Percentiles rank a stretch among this genome's conserved stretches.
These are phyloP conservation scores for Meandrusa payeni DNA, from an alignment of 2,888 invertebrate genomes.

Conservation along the genomic window DNA sequence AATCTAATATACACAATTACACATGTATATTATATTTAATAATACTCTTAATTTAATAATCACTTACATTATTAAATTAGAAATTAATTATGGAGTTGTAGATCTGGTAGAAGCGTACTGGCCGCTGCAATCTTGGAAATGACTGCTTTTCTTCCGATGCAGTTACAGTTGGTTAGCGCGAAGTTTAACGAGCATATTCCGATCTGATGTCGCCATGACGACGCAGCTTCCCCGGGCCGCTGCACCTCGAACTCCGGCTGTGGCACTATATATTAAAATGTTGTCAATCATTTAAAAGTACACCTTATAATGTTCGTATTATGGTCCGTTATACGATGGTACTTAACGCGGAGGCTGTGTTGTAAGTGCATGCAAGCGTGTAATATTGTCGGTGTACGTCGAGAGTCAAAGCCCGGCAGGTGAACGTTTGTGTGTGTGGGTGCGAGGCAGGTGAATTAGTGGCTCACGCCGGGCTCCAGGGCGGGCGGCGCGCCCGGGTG, in stretches of 20 bases:
- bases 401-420: slow-evolving; percentile 41
- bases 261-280: slow-evolving; percentile 27
- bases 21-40: not conserved
- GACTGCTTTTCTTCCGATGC: slow-evolving; percentile 52
- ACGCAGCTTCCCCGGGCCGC: slow-evolving; percentile 39
- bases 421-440: slow-evolving; percentile 45
- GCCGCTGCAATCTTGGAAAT: slow-evolving; percentile 41
- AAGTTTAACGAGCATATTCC: slow-evolving; percentile 53
- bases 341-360: slow-evolving; percentile 46
- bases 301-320: slow-evolving; percentile 38
- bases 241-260: slow-evolving; percentile 39
- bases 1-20: no score
- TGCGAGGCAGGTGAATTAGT: slow-evolving; percentile 59
- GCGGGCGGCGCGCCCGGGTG: slow-evolving; percentile 50
- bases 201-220: slow-evolving; percentile 33
- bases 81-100: no score
- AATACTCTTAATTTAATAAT: not conserved
- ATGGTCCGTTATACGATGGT: slow-evolving; percentile 49
- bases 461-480: slow-evolving; percentile 48
- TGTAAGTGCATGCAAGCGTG: slow-evolving; percentile 52
- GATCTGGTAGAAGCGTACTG: slow-evolving; percentile 27
- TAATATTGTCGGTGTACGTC: slow-evolving; percentile 45
- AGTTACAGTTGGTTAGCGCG: slow-evolving; percentile 47
- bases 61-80: no score
- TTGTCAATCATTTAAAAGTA: slow-evolving; percentile 23